phyloP scores from a whole-genome alignment of 2,797 vertebrate genomes.

The Paguma larvata region DNA sequence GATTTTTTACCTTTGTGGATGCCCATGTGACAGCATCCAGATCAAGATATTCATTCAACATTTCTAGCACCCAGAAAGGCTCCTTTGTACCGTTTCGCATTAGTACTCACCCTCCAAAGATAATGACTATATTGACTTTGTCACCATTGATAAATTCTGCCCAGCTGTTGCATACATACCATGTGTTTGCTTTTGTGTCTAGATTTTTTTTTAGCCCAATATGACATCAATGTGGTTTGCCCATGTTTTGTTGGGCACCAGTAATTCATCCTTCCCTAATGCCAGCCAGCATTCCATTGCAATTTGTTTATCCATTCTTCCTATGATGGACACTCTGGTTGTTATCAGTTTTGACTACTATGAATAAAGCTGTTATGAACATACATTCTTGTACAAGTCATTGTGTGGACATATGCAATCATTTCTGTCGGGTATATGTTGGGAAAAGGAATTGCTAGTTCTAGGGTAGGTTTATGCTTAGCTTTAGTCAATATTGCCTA shows the following conservation, averaged over 20 bases:
- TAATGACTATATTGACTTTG: neutral
- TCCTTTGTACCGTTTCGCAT: neutral
- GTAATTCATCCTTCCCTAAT: neutral
- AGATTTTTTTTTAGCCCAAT: neutral
- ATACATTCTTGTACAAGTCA: neutral
- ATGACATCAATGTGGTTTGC: neutral
- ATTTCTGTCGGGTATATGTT: constrained; percentile 10
- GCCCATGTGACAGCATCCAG: neutral
- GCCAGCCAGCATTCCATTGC: neutral
- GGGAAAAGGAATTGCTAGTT: constrained; percentile 1
- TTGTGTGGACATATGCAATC: neutral
- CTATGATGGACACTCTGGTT: neutral
- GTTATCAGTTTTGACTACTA: neutral
- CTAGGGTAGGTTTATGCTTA: constrained; percentile 16
- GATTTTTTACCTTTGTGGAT: neutral
- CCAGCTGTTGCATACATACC: neutral
- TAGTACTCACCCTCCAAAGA: neutral
- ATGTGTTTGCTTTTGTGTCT: neutral
- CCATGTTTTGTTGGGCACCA: neutral
- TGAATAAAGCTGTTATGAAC: neutral
- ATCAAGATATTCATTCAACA: neutral
- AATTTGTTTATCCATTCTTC: neutral
- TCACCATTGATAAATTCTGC: neutral
- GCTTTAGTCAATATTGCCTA: neutral
- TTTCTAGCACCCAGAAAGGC: neutral